Evolutionary conservation across 2,113 vertebrate species (phyloP), one percentile per base, ranked within the genome.

Genomic region (Panthera tigris): DNA sequence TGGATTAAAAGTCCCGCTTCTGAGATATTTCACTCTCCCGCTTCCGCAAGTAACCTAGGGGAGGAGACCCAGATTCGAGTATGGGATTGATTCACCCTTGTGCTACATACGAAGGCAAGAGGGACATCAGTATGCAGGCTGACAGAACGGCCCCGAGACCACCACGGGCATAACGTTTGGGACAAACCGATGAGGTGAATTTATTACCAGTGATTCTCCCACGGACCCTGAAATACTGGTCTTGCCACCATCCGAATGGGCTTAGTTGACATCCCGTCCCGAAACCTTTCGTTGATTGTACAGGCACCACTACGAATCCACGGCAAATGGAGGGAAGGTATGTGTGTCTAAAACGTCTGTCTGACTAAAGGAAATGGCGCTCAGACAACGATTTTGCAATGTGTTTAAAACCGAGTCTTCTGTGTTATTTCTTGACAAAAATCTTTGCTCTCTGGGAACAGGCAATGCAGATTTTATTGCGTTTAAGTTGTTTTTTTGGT

Each of bases 401-500:
- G 94, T 21, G 45, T 78, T 5, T 4, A 29, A 95, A 76, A 36
- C 95, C 50, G n/a, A 36, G 68, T 68, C 41, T 88, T 95, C 71
- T 73, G 71, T 74, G 80, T 92, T 52, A 69, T 96, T 94, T 92
- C 76, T 92, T 89, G 73, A 91, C 86, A 50, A 91, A 93, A 93
- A 76, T n/a, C 27, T 63, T 92, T 97, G 52, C 83, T 97, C 83
- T 97, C 45, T 95, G 83, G 96, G 95, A 97, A 88, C 29, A 95
- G 16, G 61, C 15, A 81, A 79, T 93, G 89, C 66, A 81, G 74
- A 96, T 97, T 95, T 96, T 91, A 93, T 79, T 96, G 92, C 85
- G 85, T 97, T 96, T 85, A 98, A 96, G 5, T 84, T 86, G 12
- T 41, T 93, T 98, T 84, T 84, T 94, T 92, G 95, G 83, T 96